Percentiles rank a stretch among this genome's conserved stretches.
These are phyloP conservation scores for Ditylenchus dipsaci DNA, from an alignment of 1,140 invertebrate species.

Conservation along the genomic window DNA sequence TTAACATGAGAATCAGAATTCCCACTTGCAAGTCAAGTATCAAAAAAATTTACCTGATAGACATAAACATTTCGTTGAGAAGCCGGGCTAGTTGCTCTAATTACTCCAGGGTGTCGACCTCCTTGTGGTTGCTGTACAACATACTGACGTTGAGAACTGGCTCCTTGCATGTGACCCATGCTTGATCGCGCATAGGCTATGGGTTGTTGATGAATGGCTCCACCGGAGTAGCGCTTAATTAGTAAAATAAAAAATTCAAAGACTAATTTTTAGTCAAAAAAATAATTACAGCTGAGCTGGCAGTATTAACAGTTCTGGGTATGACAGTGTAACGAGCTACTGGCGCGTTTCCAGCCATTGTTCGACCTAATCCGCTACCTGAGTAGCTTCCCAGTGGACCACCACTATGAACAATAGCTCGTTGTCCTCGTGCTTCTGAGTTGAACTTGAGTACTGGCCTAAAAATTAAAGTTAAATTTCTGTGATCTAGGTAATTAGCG, in stretches of 20 bases:
- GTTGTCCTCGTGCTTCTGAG: not conserved
- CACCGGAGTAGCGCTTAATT: conserved; percentile 3
- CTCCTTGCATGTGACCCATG: not conserved
- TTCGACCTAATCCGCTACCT: not conserved
- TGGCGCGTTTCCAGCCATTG: not conserved
- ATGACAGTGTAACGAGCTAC: conserved; percentile 20
- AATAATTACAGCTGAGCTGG: not conserved
- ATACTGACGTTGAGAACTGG: not conserved
- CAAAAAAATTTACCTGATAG: not conserved
- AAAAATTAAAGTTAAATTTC: not conserved
- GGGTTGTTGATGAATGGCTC: not conserved
- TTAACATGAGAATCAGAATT: no score
- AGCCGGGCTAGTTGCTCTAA: not conserved
- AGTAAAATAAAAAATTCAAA: not conserved
- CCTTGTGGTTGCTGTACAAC: not conserved
- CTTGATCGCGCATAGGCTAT: not conserved
- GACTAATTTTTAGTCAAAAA: no score
- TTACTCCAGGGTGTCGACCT: not conserved
- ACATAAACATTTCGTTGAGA: conserved; percentile 1
- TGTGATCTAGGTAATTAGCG: not conserved
- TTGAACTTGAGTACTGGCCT: not conserved
- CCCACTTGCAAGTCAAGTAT: no score
- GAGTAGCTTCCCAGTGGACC: conserved; percentile 23
- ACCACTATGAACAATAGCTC: not conserved
- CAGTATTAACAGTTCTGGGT: conserved; percentile 3